A percentile compares a stretch with the other conserved stretches of the same genome.
phyloP scores from a whole-genome alignment of 2,888 invertebrate genomes.

The Eristalis pertinax region DNA sequence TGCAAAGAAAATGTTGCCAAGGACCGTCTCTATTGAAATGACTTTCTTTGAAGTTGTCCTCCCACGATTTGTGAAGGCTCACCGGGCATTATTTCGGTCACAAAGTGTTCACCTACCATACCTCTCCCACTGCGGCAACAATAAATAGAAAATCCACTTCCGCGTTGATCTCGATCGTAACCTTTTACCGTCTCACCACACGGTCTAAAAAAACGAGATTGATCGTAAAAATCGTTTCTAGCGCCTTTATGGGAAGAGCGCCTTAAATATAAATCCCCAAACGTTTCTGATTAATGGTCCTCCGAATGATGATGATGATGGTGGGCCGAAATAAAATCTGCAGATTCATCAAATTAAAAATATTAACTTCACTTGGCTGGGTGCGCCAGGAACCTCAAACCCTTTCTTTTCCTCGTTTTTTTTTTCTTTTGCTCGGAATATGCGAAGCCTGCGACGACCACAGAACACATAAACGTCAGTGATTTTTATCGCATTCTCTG shows the following conservation, averaged over 20 bases:
- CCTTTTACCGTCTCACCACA: neutral
- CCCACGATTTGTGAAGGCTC: no score
- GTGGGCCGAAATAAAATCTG: conserved; percentile 45
- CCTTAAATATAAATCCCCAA: conserved; percentile 48
- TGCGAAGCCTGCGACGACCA: neutral
- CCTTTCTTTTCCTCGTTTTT: neutral
- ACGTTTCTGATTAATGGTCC: conserved; percentile 56
- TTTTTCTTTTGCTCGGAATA: no score
- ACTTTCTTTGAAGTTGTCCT: no score
- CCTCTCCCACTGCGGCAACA: neutral
- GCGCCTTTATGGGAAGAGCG: conserved; percentile 27
- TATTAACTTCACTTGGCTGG: neutral
- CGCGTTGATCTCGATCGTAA: neutral
- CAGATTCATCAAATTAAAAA: conserved; percentile 46
- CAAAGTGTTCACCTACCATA: neutral
- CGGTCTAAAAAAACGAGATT: neutral
- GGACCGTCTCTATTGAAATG: no score
- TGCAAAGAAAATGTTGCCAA: no score
- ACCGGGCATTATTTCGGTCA: no score
- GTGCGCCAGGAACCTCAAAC: neutral
- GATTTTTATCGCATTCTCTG: conserved; percentile 16
- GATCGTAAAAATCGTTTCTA: conserved; percentile 14
- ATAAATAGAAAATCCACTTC: neutral
- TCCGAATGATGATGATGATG: conserved; percentile 32
- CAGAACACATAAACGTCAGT: conserved; percentile 16